Conservation (phyloP, 1,140 invertebrate genomes). For the Leptinotarsa texana region DNA sequence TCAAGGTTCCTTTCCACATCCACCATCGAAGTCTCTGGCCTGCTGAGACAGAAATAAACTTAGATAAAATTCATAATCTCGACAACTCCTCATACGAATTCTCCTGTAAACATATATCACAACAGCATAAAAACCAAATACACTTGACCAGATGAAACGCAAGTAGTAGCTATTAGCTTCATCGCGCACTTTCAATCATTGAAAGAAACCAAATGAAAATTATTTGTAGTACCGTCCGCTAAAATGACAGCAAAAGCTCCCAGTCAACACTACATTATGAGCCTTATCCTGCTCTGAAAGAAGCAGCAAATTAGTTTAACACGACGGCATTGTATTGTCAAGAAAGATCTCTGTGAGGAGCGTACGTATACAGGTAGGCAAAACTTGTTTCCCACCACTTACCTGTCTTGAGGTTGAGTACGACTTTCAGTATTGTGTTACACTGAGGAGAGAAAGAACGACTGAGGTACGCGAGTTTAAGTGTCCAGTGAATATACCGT, state of each 20-base stretch:
- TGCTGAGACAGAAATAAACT: constrained; percentile 11
- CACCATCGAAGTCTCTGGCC: constrained; percentile 12
- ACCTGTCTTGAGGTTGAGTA: constrained; percentile 32
- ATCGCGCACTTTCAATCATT: constrained; percentile 15
- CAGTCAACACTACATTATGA: background rate
- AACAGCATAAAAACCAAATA: background rate
- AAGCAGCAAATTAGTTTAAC: background rate
- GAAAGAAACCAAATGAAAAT: constrained; percentile 9
- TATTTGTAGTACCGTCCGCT: background rate
- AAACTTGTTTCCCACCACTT: constrained; percentile 37
- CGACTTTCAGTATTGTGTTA: constrained; percentile 33
- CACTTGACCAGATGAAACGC: constrained; percentile 8
- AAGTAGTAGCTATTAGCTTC: background rate
- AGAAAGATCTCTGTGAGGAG: constrained; percentile 6
- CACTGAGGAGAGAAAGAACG: background rate
- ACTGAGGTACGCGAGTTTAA: background rate
- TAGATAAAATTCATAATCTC: constrained; percentile 3
- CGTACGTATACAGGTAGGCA: constrained; percentile 27
- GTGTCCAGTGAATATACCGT: constrained; percentile 15
- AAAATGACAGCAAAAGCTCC: background rate
- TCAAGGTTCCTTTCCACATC: constrained; percentile 15
- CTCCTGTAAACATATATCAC: background rate
- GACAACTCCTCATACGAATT: background rate
- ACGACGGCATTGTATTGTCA: background rate
- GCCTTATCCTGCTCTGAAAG: background rate